Evolutionary conservation across 2,113 vertebrate genomes (phyloP).

Genomic region (Sapajus apella): DNA sequence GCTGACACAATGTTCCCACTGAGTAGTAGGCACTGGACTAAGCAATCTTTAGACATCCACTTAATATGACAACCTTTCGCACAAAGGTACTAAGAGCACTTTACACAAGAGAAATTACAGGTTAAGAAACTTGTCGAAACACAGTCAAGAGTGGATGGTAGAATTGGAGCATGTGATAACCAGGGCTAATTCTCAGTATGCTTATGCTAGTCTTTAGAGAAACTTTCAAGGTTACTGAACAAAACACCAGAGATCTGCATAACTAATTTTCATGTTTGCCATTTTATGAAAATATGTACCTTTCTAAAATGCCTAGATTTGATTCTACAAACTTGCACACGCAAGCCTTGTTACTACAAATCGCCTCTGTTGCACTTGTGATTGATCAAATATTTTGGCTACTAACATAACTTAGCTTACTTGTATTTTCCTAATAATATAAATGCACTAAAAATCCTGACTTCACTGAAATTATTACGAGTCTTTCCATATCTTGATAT

Average conservation of each 20-base stretch:
- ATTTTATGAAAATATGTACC: not conserved
- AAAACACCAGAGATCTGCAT: not conserved
- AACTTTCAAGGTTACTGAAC: not conserved
- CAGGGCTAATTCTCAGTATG: not conserved
- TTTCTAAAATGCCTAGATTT: not conserved
- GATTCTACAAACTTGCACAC: not conserved
- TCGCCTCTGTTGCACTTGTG: not conserved
- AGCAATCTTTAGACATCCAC: not conserved
- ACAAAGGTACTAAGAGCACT: not conserved
- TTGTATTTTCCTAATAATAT: not conserved
- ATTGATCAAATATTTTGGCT: not conserved
- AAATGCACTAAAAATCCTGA: not conserved
- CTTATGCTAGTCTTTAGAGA: not conserved
- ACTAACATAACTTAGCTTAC: not conserved
- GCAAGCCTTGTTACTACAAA: not conserved
- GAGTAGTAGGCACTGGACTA: not conserved
- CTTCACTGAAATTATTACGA: not conserved
- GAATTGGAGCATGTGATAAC: not conserved
- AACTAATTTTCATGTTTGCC: not conserved
- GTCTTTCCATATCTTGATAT: not conserved
- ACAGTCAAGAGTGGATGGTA: not conserved
- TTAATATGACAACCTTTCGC: not conserved
- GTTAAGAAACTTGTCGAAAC: not conserved
- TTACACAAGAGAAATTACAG: not conserved
- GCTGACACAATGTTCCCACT: rapidly evolving